Conservation (phyloP, 2,888 invertebrate genomes). For the Autographa gamma region DNA sequence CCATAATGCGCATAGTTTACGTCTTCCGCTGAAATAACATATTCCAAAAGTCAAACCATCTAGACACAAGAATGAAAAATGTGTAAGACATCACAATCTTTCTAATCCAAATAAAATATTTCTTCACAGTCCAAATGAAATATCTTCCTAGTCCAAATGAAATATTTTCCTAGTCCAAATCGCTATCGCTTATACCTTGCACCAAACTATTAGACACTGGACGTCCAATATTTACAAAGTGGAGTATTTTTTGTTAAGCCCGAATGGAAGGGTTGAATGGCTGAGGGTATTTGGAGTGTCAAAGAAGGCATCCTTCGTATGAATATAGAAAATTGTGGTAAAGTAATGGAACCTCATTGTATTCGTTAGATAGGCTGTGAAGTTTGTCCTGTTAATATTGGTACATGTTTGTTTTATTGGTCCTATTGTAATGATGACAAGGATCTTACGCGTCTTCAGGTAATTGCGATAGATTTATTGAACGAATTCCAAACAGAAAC, state of each 20-base stretch:
- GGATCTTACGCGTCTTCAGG: background rate
- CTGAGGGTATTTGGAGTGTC: slow-evolving; percentile 83
- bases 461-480: too few species aligned
- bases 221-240: slow-evolving; percentile 85
- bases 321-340: slow-evolving; percentile 71
- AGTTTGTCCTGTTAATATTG: slow-evolving; percentile 9
- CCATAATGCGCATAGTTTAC: too few species aligned
- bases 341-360: slow-evolving; percentile 41
- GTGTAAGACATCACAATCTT: too few species aligned
- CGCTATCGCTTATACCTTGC: slow-evolving; percentile 54
- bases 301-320: slow-evolving; percentile 66
- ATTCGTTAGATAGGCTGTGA: slow-evolving; percentile 29
- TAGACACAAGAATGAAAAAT: too few species aligned
- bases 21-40: too few species aligned
- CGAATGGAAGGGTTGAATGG: slow-evolving; percentile 88
- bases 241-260: slow-evolving; percentile 88
- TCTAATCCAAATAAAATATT: too few species aligned
- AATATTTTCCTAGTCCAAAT: background rate
- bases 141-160: too few species aligned
- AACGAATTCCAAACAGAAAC: too few species aligned
- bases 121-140: too few species aligned
- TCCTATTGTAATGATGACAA: background rate
- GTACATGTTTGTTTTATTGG: background rate
- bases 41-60: too few species aligned
- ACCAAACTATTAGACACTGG: slow-evolving; percentile 72